Evolutionary conservation across 2,888 invertebrate species (phyloP).

Genomic region (Hanleya hanleyi): DNA sequence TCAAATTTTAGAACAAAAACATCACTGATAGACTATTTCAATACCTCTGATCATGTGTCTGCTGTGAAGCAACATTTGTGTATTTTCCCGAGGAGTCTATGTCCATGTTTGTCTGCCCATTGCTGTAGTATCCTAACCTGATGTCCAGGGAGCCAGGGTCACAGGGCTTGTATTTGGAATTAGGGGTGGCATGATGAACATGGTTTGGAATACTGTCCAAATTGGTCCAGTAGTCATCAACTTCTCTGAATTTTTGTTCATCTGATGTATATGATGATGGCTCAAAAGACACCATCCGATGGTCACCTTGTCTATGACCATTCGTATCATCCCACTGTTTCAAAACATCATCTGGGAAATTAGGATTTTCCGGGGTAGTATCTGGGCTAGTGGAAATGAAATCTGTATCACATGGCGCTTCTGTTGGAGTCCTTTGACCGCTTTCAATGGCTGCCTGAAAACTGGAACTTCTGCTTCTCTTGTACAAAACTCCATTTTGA

Average conservation of each 20-base stretch:
- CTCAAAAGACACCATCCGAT: neutral
- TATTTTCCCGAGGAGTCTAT: neutral
- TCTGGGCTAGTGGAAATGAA: conserved; percentile 19
- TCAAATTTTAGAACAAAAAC: no score
- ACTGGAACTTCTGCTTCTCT: conserved; percentile 44
- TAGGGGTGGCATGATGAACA: no score
- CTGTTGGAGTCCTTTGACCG: conserved; percentile 34
- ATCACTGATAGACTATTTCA: no score
- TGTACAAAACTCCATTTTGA: neutral
- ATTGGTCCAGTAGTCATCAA: no score
- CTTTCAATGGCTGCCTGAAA: conserved; percentile 55
- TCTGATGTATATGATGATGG: neutral
- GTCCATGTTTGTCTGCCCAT: no score
- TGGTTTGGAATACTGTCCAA: no score
- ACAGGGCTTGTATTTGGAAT: no score
- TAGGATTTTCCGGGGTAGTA: conserved; percentile 19
- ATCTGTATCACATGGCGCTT: conserved; percentile 19
- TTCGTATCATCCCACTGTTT: neutral
- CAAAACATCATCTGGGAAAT: conserved; percentile 1
- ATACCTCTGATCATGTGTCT: neutral
- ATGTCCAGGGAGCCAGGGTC: no score
- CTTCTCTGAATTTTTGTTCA: neutral
- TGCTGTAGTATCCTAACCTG: no score
- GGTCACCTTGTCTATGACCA: neutral
- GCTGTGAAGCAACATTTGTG: neutral